Evolutionary conservation across 2,113 vertebrate species (phyloP).

Genomic region (Gorsachius goisagi): DNA sequence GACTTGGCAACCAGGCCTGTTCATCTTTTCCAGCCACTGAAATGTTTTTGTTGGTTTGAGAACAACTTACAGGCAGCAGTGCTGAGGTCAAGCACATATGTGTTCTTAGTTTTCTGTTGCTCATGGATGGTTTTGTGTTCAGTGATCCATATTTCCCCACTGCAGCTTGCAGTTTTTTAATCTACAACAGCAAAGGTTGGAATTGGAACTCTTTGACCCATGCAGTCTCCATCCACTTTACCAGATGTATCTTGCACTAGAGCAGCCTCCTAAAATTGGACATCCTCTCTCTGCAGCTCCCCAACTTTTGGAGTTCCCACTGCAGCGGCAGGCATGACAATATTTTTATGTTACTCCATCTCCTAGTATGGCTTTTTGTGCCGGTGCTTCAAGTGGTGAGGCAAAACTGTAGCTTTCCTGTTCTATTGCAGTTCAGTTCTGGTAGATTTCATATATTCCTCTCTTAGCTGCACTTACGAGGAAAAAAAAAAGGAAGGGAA

Average conservation of each 20-base stretch:
- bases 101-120: neutral
- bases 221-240: neutral
- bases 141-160: neutral
- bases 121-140: conserved; percentile 34
- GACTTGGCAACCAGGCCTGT: conserved; percentile 28
- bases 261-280: neutral
- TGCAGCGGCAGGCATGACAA: neutral
- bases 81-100: conserved; percentile 24
- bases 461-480: neutral
- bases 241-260: neutral
- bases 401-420: neutral
- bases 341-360: neutral
- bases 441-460: neutral
- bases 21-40: conserved; percentile 67
- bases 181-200: neutral
- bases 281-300: neutral
- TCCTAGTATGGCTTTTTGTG: neutral
- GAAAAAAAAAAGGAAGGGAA: neutral
- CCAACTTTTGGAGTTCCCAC: neutral
- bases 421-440: neutral
- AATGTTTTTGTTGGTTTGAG: conserved; percentile 41
- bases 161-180: conserved; percentile 9
- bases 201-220: neutral
- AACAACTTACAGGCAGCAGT: conserved; percentile 35
- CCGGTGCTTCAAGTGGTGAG: neutral